Evolutionary conservation across 2,888 invertebrate species (phyloP).

Genomic region (Cremastinae sp.): DNA sequence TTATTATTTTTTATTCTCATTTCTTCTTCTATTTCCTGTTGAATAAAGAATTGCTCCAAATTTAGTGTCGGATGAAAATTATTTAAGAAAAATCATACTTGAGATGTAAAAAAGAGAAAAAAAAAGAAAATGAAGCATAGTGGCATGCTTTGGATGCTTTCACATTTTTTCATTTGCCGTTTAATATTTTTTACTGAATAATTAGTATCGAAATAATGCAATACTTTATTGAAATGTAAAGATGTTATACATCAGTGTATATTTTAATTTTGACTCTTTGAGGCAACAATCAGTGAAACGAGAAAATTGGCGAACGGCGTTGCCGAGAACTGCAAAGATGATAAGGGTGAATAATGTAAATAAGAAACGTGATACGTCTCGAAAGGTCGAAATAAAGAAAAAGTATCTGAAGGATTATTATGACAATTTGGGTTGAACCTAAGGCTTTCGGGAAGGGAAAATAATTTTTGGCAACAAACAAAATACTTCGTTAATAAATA

Average conservation of each 20-base stretch:
- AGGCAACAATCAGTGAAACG: conserved; percentile 39
- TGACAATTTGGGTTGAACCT: conserved; percentile 68
- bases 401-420: conserved; percentile 61
- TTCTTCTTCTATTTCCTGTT: background rate
- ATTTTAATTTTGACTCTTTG: conserved; percentile 65
- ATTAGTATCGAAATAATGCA: conserved; percentile 63
- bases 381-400: conserved; percentile 62
- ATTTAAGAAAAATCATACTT: conserved; percentile 21
- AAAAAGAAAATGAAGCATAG: conserved; percentile 60
- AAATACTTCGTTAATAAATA: no score
- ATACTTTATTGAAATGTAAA: conserved; percentile 66
- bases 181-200: conserved; percentile 53
- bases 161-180: conserved; percentile 70
- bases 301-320: background rate
- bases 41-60: no score
- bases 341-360: background rate
- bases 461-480: conserved; percentile 40
- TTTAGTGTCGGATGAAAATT: conserved; percentile 7
- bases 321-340: background rate
- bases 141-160: conserved; percentile 72
- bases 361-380: conserved; percentile 50
- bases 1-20: background rate
- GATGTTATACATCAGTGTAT: conserved; percentile 66
- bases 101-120: background rate
- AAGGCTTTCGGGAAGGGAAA: conserved; percentile 70